These are phyloP conservation scores for Cranoglanis bouderius DNA, from an alignment of 2,113 vertebrate species.

Conservation along the genomic window DNA sequence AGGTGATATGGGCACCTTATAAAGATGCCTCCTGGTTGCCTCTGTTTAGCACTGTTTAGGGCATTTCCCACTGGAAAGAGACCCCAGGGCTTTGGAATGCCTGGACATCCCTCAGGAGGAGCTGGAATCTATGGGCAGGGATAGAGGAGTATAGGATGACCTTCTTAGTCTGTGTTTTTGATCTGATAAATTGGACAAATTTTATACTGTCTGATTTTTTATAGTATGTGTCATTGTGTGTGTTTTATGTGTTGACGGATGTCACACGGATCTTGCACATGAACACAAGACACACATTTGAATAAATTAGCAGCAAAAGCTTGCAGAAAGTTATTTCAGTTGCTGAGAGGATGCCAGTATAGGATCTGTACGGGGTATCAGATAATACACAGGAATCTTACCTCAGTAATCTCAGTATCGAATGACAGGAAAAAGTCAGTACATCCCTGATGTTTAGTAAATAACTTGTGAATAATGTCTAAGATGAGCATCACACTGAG, in stretches of 20 bases:
- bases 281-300: neutral
- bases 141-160: neutral
- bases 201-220: neutral
- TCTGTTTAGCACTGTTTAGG: neutral
- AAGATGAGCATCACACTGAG: neutral
- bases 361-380: neutral
- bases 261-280: neutral
- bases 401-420: neutral
- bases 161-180: neutral
- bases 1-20: neutral
- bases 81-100: neutral
- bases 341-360: neutral
- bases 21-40: neutral
- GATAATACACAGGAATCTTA: neutral
- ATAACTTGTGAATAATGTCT: neutral
- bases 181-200: neutral
- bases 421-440: neutral
- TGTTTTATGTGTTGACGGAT: neutral
- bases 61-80: neutral
- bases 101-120: neutral
- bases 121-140: neutral
- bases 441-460: neutral
- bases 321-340: neutral
- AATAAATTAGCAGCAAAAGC: neutral
- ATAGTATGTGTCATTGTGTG: neutral